Percentiles rank a stretch among this genome's conserved stretches.
These are phyloP conservation scores for Tetramorium parvispinum DNA, from an alignment of 1,140 invertebrate species.

Conservation along the genomic window DNA sequence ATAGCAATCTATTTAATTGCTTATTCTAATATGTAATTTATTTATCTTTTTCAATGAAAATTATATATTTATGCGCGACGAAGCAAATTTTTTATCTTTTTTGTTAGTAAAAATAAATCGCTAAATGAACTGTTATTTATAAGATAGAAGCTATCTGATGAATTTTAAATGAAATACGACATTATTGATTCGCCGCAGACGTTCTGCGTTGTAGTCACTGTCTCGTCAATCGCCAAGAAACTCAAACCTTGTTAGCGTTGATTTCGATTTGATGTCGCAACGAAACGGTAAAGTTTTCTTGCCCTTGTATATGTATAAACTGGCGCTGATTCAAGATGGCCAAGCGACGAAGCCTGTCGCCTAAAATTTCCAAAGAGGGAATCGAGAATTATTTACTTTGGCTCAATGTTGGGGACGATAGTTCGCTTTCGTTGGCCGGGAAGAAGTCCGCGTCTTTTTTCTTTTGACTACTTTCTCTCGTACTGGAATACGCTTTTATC, in stretches of 20 bases:
- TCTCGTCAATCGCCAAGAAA: constrained; percentile 37
- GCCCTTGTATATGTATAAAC: constrained; percentile 52
- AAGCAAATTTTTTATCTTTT: neutral
- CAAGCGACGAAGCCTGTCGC: constrained; percentile 35
- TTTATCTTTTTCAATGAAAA: neutral
- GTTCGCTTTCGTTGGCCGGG: constrained; percentile 36
- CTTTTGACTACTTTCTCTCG: constrained; percentile 30
- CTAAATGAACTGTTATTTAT: constrained; percentile 1
- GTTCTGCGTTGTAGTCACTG: neutral
- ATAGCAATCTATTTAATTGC: neutral
- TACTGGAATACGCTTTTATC: constrained; percentile 20
- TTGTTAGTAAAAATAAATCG: neutral
- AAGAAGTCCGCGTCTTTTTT: constrained; percentile 27
- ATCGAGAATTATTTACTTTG: constrained; percentile 58
- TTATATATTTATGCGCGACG: neutral
- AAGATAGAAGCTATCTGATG: constrained; percentile 31
- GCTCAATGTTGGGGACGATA: constrained; percentile 20
- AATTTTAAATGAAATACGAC: constrained; percentile 52
- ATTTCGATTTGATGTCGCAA: constrained; percentile 44
- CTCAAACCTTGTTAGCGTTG: constrained; percentile 18
- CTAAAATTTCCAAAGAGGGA: constrained; percentile 47
- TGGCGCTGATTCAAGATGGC: constrained; percentile 55
- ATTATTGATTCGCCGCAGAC: constrained; percentile 39
- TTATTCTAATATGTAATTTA: neutral
- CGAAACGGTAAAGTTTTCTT: constrained; percentile 41